Evolutionary conservation across 2,113 vertebrate genomes (phyloP), one percentile per base, ranked within the genome.

Genomic region (Zeus faber): DNA sequence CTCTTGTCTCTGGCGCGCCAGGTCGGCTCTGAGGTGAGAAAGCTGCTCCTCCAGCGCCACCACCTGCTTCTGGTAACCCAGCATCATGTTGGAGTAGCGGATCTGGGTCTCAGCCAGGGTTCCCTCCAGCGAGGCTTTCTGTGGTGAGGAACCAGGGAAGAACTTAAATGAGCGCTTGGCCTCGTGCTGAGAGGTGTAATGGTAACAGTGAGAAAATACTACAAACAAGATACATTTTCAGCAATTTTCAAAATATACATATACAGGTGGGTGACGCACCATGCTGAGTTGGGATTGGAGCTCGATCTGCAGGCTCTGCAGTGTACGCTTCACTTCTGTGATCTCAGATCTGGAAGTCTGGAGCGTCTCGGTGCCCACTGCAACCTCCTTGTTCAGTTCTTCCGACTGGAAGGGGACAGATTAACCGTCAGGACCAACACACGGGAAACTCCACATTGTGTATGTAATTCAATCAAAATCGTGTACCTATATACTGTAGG

Each of bases 121-220:
- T 13, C 76, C 77, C 58, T 93, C 91, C 69, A 94, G 64, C 8
- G 90, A 91, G 0, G 77, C 74, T 87, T 91, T 93, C 92, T 93
- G 79, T 18, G 37, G 4, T 3, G 21, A 0, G 26, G 10, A 21
- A 33, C 9, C 17, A 44, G 20, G 48, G 17, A 50, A 5, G 18
- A 29, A 33, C 17, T 13, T n/a, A 10, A 4, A 39, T 27, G 22
- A 26, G 13, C n/a, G n/a, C 14, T 22, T 46, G 22, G 17, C 41
- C 18, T 44, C 33, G 11, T 1, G 41, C 18, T 22, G 6, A 3
- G 18, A 21, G 6, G 17, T 7, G 17, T 7, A 43, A 44, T 20
- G 18, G 6, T 22, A 4, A 21, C n/a, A 11, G 26, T 22, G 22
- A 20, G 41, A 18, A n/a, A n/a, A n/a, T n/a, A n/a, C n/a, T n/a